Evolutionary conservation across 92 coral and sea anemone genomes (phyloP), one percentile per base, ranked within the genome.

Genomic region (Epizoanthus rinbou): DNA sequence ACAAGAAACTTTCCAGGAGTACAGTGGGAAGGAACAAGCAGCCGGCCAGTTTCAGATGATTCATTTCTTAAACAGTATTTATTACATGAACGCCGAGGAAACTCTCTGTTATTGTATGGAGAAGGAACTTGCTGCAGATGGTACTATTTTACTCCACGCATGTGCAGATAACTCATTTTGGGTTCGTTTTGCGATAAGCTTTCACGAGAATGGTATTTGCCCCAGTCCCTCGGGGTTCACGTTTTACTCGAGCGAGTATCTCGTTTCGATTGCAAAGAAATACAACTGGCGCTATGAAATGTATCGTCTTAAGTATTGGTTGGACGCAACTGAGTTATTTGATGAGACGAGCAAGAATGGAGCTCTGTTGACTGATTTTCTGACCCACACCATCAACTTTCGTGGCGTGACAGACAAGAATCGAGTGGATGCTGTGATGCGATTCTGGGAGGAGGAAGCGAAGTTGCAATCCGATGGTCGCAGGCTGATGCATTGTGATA

Each of bases 341-440:
- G 64, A 74, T 21, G 66, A 74, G 33, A 14, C 50, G 0, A 74
- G 65, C 63, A 64, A 74, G 39, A 74, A 56, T 74, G 80, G 80
- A 22, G 17, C 45, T 22, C 4, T 56, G 28, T 50, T 54, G 14
- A 52, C 80, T 16, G 80, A 56, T 31, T 74, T 74, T 57, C 80
- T 56, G 24, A 74, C 80, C 15, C 80, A 74, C 80, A 74, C 65
- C 21, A 74, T 74, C 64, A 74, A 74, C 43, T 74, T 74, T 28
- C 80, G 80, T 15, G 80, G 80, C 64, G 80, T 74, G 66, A 74
- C 80, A 54, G 80, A 74, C 25, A 74, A 74, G 21, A 45, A 8
- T 0, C 56, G 31, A 62, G 13, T 25, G 24, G 79, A 53, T n/a
- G 64, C 63, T 0, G 64, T 74, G 43, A 74, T 53, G 62, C 59